Base-by-base conservation (phyloP, 2,888 invertebrate species). In the Drosophila cracens region DNA sequence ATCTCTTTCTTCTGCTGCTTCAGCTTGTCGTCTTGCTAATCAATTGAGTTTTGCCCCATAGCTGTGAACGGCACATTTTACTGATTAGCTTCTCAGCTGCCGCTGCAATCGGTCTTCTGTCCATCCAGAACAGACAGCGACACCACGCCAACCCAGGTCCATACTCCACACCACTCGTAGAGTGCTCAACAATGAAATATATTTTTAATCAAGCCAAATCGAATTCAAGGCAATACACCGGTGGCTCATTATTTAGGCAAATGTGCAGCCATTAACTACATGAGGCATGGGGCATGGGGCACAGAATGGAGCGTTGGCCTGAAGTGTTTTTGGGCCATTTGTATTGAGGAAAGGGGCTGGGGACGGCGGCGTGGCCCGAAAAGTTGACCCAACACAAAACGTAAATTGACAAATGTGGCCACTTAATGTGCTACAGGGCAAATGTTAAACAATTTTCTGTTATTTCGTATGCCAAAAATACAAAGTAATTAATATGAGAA, bases 171-270 rank as follows among this genome's bases (percentile, higher is more conserved):
- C 70, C 74, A 74, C 74, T 81, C 66, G 53, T n/a, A 34, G 54
- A 53, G 58, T 16, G 59, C 54, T 65, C 70, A 78, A 85, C 81
- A 89, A 87, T 87, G 90, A 87, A 88, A 87, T 88, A 87, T 87
- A 85, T 82, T 87, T 87, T 87, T 87, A 87, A 87, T 87, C 87
- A 89, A 85, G 89, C 85, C 74, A 89, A 85, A 87, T 87, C 90
- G 87, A 88, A 86, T 89, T 84, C 89, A 79, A 85, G 81, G 87
- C 89, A 86, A 87, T 87, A 82, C 87, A 83, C 86, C 90, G 90
- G 90, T 89, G 89, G 64, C 90, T 87, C 87, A 89, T 87, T 87
- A 87, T 87, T 87, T 87, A 87, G 87, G 88, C 88, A 87, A 87
- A 89, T 87, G 90, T 88, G 67, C 75, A 74, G 82, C 87, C 87